Percentiles rank a stretch among this genome's conserved stretches.
Evolutionary conservation across 2,888 invertebrate species (phyloP).

Genomic region (Smittia sp.): DNA sequence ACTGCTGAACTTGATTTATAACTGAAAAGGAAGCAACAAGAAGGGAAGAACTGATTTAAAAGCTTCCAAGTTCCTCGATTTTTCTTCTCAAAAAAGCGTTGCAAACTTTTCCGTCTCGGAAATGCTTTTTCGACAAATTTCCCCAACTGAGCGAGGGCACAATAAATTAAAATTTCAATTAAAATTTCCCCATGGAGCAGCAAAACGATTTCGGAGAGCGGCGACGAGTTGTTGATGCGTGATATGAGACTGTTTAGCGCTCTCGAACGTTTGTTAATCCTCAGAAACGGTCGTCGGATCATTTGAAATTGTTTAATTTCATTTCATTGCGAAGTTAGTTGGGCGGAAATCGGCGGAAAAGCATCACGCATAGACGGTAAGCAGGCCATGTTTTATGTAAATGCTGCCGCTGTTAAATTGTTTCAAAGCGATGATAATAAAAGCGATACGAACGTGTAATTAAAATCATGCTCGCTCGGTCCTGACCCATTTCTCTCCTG

Average conservation of each 20-base stretch:
- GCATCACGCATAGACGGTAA: background rate
- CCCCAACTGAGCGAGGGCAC: too few species aligned
- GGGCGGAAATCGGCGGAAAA: background rate
- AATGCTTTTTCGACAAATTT: too few species aligned
- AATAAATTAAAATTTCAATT: background rate
- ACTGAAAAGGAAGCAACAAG: too few species aligned
- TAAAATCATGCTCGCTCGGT: background rate
- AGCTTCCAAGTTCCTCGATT: too few species aligned
- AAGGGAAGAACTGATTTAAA: too few species aligned
- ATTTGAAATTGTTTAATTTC: too few species aligned
- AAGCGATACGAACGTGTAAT: background rate
- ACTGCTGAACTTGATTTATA: too few species aligned
- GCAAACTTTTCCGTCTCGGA: too few species aligned
- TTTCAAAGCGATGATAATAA: background rate
- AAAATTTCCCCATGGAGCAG: background rate
- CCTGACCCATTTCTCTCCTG: background rate
- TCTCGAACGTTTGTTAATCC: background rate
- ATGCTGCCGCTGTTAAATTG: background rate
- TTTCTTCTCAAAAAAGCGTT: too few species aligned
- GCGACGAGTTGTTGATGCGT: background rate
- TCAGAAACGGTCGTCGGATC: background rate
- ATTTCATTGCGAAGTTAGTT: background rate
- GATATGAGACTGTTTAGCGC: conserved; percentile 6
- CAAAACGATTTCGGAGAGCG: too few species aligned
- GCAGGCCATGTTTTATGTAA: background rate